Evolutionary conservation across 2,888 invertebrate species (phyloP).

Genomic region (Drosophila subquinaria): DNA sequence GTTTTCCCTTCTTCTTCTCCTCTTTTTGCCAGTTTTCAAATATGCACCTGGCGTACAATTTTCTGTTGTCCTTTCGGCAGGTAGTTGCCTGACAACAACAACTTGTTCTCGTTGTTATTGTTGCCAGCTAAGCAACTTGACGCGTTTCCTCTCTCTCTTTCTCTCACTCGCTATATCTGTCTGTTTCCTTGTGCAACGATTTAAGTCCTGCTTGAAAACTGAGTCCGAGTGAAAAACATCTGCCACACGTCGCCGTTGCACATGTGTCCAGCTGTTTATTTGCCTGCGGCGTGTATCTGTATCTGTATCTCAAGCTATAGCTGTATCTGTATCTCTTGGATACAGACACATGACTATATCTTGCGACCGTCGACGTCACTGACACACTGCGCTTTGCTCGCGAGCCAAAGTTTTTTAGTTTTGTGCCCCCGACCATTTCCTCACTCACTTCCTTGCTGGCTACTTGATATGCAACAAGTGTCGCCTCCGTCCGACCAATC

Average conservation of each 20-base stretch:
- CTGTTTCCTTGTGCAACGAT: constrained; percentile 44
- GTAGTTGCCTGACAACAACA: constrained; percentile 55
- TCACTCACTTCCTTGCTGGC: constrained; percentile 56
- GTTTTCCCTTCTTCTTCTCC: constrained; percentile 13
- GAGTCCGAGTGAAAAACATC: constrained; percentile 68
- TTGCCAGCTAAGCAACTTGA: constrained; percentile 58
- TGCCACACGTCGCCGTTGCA: constrained; percentile 76
- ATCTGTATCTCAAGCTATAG: constrained; percentile 25
- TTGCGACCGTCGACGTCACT: constrained; percentile 32
- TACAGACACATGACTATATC: constrained; percentile 7
- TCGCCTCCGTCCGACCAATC: constrained; percentile 21
- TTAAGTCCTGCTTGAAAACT: constrained; percentile 66
- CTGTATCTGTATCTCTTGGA: constrained; percentile 24
- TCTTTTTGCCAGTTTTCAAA: constrained; percentile 41
- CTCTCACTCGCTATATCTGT: constrained; percentile 14
- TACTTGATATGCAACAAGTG: constrained; percentile 76
- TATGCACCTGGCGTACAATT: constrained; percentile 66
- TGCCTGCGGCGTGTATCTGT: constrained; percentile 27
- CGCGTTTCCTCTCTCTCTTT: constrained; percentile 19
- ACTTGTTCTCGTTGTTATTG: constrained; percentile 50
- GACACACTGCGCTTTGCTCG: constrained; percentile 52
- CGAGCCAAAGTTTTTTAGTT: constrained; percentile 56
- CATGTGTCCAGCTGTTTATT: constrained; percentile 60
- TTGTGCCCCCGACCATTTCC: constrained; percentile 25
- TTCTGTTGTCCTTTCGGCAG: constrained; percentile 59